phyloP scores from a whole-genome alignment of 2,888 invertebrate species.

The Heliconius sara region DNA sequence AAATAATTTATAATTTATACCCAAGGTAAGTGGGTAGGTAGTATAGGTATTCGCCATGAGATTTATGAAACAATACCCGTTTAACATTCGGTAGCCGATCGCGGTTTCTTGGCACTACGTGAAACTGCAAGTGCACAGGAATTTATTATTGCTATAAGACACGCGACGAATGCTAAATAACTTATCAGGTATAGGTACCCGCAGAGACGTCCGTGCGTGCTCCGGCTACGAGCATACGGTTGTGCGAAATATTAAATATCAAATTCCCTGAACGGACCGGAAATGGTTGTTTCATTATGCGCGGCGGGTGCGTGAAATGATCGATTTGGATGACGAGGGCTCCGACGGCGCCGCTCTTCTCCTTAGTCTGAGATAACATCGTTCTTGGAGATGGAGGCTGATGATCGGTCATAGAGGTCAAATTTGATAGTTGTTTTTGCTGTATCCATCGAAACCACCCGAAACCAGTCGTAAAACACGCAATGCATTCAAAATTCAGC shows the following conservation, averaged over 20 bases:
- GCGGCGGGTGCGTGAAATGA: constrained; percentile 72
- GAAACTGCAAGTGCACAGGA: constrained; percentile 83
- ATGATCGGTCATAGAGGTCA: constrained; percentile 40
- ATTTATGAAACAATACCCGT: constrained; percentile 62
- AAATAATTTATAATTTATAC: background rate
- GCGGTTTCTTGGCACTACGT: constrained; percentile 77
- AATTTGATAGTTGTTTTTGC: background rate
- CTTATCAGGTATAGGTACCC: constrained; percentile 44
- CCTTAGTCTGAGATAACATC: constrained; percentile 65
- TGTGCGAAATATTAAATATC: constrained; percentile 63
- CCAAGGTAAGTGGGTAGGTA: background rate
- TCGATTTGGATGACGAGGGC: constrained; percentile 70
- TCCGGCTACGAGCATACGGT: constrained; percentile 57
- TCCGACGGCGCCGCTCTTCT: constrained; percentile 59
- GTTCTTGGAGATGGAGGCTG: constrained; percentile 55
- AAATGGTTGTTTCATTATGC: constrained; percentile 78
- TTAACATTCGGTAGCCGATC: constrained; percentile 77
- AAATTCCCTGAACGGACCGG: constrained; percentile 76
- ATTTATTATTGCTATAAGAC: constrained; percentile 74
- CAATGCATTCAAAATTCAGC: too few species aligned
- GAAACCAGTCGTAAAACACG: too few species aligned
- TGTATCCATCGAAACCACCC: too few species aligned
- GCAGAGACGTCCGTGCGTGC: constrained; percentile 63
- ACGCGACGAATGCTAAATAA: constrained; percentile 76
- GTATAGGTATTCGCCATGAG: constrained; percentile 30